A percentile compares a stretch with the other conserved stretches of the same genome.
These are phyloP conservation scores for Antechinus flavipes DNA, from an alignment of 2,113 vertebrate species.

Conservation along the genomic window DNA sequence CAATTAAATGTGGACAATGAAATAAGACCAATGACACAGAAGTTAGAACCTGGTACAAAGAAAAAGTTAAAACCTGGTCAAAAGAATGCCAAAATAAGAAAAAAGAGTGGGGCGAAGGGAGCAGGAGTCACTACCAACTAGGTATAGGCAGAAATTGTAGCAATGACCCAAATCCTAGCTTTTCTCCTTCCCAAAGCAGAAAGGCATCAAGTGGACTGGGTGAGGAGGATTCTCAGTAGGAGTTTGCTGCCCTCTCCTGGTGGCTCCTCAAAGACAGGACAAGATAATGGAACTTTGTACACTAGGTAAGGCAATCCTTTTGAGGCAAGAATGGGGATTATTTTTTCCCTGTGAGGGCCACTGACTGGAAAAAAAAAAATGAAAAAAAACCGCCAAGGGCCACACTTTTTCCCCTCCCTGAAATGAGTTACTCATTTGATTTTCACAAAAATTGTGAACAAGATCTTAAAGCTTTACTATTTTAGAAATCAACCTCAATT, in stretches of 20 bases:
- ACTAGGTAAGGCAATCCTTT: conserved; percentile 20
- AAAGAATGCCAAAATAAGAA: neutral
- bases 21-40: neutral
- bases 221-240: neutral
- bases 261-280: neutral
- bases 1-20: neutral
- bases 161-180: neutral
- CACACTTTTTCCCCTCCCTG: neutral
- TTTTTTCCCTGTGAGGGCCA: neutral
- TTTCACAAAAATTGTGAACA: conserved; percentile 78
- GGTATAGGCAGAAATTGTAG: neutral
- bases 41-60: neutral
- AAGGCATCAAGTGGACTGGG: neutral
- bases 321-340: conserved; percentile 11
- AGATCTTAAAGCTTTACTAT: conserved; percentile 81
- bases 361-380: conserved; percentile 23
- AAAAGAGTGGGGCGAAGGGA: neutral
- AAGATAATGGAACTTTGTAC: neutral
- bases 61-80: neutral
- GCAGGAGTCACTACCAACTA: neutral
- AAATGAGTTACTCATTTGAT: conserved; percentile 65
- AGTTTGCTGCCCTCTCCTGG: conserved; percentile 53
- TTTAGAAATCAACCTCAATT: conserved; percentile 81
- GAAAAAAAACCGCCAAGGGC: neutral
- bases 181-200: neutral